Evolutionary conservation across 2,113 vertebrate genomes (phyloP).

Genomic region (Carlito syrichta): DNA sequence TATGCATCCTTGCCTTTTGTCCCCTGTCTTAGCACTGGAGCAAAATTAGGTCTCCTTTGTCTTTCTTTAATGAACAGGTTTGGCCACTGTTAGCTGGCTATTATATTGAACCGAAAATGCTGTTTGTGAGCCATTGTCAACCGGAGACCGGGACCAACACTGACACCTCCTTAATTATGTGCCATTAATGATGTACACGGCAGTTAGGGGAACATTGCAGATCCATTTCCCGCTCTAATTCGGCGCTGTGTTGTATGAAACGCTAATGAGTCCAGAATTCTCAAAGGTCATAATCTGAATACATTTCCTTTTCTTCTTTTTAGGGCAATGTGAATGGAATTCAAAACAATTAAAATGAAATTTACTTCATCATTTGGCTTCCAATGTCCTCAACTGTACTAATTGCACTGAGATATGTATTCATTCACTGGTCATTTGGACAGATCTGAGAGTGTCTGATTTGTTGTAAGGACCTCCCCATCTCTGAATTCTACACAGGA

Average conservation of each 20-base stretch:
- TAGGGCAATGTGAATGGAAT: conserved; percentile 60
- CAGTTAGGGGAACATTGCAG: conserved; percentile 61
- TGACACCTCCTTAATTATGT: conserved; percentile 77
- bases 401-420: conserved; percentile 72
- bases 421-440: conserved; percentile 73
- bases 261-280: conserved; percentile 82
- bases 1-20: not conserved
- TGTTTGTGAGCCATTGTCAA: conserved; percentile 69
- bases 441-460: conserved; percentile 53
- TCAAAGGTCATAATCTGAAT: conserved; percentile 84
- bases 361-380: conserved; percentile 78
- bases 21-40: not conserved
- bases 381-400: conserved; percentile 71
- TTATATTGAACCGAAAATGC: conserved; percentile 59
- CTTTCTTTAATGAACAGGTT: conserved; percentile 1
- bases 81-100: conserved; percentile 7
- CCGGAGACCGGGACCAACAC: conserved; percentile 61
- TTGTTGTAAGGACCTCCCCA: conserved; percentile 38
- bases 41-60: conserved; percentile 50
- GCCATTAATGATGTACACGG: conserved; percentile 74
- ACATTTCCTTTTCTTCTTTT: conserved; percentile 66
- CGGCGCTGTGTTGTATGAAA: conserved; percentile 80
- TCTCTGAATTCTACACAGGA: conserved; percentile 38
- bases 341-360: conserved; percentile 80
- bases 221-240: conserved; percentile 77